Conservation (phyloP, 1,140 invertebrate genomes). For the Fopius arisanus region DNA sequence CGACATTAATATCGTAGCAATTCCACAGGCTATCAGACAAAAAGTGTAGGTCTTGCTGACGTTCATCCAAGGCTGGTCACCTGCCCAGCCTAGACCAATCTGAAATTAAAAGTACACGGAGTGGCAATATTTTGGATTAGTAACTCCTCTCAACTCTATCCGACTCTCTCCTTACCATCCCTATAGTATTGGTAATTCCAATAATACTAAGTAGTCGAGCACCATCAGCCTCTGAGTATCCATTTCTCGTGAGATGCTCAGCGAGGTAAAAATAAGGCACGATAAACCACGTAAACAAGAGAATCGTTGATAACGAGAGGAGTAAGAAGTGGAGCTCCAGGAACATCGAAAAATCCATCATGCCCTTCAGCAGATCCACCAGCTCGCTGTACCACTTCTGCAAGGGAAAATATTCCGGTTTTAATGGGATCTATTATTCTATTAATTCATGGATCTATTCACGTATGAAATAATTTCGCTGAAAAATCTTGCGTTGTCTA, state of each 20-base stretch:
- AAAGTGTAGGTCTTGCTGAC: conserved; percentile 81
- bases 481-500: too few species aligned
- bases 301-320: conserved; percentile 82
- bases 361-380: conserved; percentile 74
- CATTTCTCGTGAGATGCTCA: conserved; percentile 72
- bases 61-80: conserved; percentile 87
- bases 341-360: conserved; percentile 84
- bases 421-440: neutral
- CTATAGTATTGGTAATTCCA: conserved; percentile 87
- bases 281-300: conserved; percentile 90
- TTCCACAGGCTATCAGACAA: conserved; percentile 80
- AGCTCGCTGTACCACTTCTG: conserved; percentile 82
- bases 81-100: conserved; percentile 87
- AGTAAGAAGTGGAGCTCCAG: conserved; percentile 81
- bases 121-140: too few species aligned
- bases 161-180: conserved; percentile 74
- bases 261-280: conserved; percentile 90
- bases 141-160: too few species aligned
- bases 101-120: conserved; percentile 60
- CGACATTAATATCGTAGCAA: conserved; percentile 76
- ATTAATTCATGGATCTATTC: too few species aligned
- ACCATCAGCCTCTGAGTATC: conserved; percentile 75
- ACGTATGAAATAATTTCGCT: too few species aligned
- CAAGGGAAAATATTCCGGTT: conserved; percentile 41
- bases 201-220: conserved; percentile 82